phyloP scores from a whole-genome alignment of 2,113 vertebrate species.

The Tiliqua scincoides region DNA sequence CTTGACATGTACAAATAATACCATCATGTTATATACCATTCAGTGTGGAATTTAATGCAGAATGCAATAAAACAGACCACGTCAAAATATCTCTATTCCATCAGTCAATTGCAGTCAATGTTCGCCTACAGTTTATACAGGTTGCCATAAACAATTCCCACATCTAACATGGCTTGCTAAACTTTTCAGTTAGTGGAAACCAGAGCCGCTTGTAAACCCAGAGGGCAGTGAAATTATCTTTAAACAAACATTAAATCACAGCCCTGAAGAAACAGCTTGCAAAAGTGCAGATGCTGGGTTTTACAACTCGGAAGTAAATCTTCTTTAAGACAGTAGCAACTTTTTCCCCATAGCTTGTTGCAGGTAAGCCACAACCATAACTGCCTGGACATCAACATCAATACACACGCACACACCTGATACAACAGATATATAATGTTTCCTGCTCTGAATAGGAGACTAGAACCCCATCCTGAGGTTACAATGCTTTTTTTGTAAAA shows the following conservation, averaged over 20 bases:
- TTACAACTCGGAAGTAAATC: constrained; percentile 19
- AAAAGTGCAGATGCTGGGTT: background rate
- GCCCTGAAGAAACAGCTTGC: constrained; percentile 17
- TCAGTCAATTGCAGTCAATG: too few relatives aligned
- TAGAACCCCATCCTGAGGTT: rapidly evolving
- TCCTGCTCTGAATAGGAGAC: rapidly evolving
- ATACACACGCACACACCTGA: background rate
- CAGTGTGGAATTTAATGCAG: too few relatives aligned
- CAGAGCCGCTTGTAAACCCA: constrained; percentile 40
- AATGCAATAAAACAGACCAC: too few relatives aligned
- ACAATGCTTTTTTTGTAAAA: too few relatives aligned
- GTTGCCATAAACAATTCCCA: constrained; percentile 49
- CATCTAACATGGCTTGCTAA: rapidly evolving
- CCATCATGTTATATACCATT: too few relatives aligned
- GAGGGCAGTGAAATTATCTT: constrained; percentile 43
- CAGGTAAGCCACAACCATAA: background rate
- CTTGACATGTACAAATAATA: too few relatives aligned
- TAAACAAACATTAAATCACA: constrained; percentile 53
- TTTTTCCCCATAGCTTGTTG: rapidly evolving
- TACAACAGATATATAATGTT: background rate
- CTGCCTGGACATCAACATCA: rapidly evolving
- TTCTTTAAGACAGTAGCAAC: background rate
- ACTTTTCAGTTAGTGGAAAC: background rate
- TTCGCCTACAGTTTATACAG: constrained; percentile 36
- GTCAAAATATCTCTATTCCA: too few relatives aligned